phyloP scores from a whole-genome alignment of 2,888 invertebrate genomes.

The Machimus rusticus region DNA sequence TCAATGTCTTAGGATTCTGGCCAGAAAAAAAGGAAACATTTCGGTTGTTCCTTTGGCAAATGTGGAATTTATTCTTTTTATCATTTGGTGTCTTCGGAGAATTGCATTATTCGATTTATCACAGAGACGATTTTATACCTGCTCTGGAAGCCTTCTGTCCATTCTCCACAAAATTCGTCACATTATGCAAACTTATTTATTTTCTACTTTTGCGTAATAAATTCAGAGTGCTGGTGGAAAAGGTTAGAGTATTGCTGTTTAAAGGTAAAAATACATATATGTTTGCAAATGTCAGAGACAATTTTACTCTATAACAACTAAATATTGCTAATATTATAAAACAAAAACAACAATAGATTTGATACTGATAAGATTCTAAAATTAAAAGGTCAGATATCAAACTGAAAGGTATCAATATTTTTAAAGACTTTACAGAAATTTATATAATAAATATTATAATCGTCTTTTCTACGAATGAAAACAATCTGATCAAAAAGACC shows the following conservation, averaged over 20 bases:
- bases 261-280: constrained; percentile 48
- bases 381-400: too few species aligned
- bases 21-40: not conserved
- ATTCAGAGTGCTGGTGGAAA: not conserved
- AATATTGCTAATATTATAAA: too few species aligned
- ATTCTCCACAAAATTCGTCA: not conserved
- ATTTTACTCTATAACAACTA: too few species aligned
- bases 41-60: not conserved
- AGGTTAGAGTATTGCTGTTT: constrained; percentile 49
- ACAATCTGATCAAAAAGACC: too few species aligned
- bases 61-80: not conserved
- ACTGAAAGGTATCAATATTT: too few species aligned
- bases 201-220: not conserved
- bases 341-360: too few species aligned
- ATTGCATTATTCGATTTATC: not conserved
- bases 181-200: not conserved
- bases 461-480: too few species aligned
- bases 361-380: too few species aligned
- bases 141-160: not conserved
- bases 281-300: too few species aligned
- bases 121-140: not conserved
- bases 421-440: too few species aligned
- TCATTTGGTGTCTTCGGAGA: not conserved
- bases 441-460: too few species aligned
- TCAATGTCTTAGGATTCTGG: constrained; percentile 48